Base-by-base conservation (phyloP, 2,888 invertebrate genomes). In the Agrotis puta region DNA sequence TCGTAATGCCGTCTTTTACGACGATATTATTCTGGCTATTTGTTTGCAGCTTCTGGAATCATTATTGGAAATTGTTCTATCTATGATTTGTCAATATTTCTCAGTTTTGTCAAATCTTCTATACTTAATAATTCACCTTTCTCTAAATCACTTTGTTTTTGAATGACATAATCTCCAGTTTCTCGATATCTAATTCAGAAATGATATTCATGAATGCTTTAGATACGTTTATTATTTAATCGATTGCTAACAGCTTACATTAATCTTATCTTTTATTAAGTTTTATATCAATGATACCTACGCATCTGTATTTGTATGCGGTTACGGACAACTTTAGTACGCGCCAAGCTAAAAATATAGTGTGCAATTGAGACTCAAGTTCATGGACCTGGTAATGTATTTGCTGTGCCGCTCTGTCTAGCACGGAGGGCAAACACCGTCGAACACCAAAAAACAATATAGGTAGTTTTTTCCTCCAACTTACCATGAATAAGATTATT, bases 381-480 rank as follows among this genome's bases (percentile, higher is more conserved):
- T 94, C 94, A 93, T 85, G 90, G 91, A 94, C 92, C 93, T 92
- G 86, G 84, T 91, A 92, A 82, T 87, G 82, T 82, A 77, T 79
- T 82, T 79, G 79, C 56, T 85, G 89, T 88, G 89, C 87, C 89
- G 87, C 87, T 87, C 85, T 79, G 91, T 92, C 91, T 92, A 90
- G 84, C 86, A 87, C 84, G 74, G 77, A 83, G 85, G 81, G 82
- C 88, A 84, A 80, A 81, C 81, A 78, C 81, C 84, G 82, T 84
- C 79, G 79, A 74, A 85, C 74, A 70, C 69, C 79, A 84, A 64
- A 78, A 82, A 77, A 80, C 70, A 78, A 77, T 77, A 67, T 20
- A n/a, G n/a, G n/a, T n/a, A 50, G 63, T 66, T 76, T 67, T 64
- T 66, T 66, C 13, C 45, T 70, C 48, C 56, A 58, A 27, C 62